Conservation (phyloP, 1,140 invertebrate species). For the Andrena cerasifolii region DNA sequence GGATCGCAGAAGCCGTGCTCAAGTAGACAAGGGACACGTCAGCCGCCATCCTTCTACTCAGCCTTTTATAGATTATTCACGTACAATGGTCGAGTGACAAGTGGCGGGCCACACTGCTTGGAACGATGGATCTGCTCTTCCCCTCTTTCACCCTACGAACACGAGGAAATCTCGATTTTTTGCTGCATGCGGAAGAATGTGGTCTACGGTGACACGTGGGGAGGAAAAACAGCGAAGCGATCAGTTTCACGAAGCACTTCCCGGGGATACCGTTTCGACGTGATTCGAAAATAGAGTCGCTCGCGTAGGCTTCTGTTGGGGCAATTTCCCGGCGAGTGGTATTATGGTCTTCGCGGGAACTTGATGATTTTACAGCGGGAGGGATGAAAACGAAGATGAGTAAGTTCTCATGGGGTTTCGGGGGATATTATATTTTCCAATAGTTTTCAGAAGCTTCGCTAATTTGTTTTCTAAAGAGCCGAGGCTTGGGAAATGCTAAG, state of each 20-base stretch:
- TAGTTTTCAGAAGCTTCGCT: too few relatives aligned
- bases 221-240: background rate
- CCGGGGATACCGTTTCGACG: background rate
- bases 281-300: background rate
- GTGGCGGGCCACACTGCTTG: slow-evolving; percentile 57
- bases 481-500: too few relatives aligned
- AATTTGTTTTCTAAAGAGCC: too few relatives aligned
- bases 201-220: background rate
- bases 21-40: slow-evolving; percentile 82
- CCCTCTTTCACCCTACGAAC: slow-evolving; percentile 48
- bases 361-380: background rate
- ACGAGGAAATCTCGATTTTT: slow-evolving; percentile 43
- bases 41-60: slow-evolving; percentile 76
- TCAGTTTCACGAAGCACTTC: background rate
- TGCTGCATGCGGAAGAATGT: background rate
- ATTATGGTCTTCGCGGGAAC: background rate
- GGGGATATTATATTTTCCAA: too few relatives aligned
- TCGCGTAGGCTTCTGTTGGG: background rate
- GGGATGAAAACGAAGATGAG: background rate
- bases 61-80: slow-evolving; percentile 82
- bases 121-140: slow-evolving; percentile 31
- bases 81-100: slow-evolving; percentile 77
- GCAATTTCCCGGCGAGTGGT: background rate
- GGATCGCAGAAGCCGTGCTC: slow-evolving; percentile 80
- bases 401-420: too few relatives aligned